Evolutionary conservation across 2,888 invertebrate species (phyloP).

Genomic region (Tenthredo mesomela): DNA sequence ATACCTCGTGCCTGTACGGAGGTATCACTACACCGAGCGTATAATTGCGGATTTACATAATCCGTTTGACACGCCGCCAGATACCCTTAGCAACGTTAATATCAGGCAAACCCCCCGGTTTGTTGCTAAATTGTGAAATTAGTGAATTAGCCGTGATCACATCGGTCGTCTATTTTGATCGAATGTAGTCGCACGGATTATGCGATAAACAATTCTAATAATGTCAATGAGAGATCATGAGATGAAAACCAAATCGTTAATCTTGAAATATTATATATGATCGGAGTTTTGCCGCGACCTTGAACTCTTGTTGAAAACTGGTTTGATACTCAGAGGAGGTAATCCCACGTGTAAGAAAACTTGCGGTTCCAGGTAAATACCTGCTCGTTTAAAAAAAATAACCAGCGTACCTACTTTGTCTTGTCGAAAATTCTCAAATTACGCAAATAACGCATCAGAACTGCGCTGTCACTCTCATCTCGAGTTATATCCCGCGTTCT

Average conservation of each 20-base stretch:
- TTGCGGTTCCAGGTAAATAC: conserved; percentile 11
- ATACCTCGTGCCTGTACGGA: not conserved
- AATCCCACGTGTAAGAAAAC: not conserved
- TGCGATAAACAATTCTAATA: not conserved
- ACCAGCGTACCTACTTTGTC: not conserved
- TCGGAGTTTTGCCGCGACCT: not conserved
- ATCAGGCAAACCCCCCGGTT: not conserved
- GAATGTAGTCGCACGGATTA: not conserved
- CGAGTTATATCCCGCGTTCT: not conserved
- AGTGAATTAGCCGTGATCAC: not conserved
- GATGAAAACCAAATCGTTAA: not conserved
- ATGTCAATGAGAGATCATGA: not conserved
- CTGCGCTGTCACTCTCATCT: not conserved
- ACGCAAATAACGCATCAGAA: conserved; percentile 11
- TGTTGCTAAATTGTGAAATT: conserved; percentile 32
- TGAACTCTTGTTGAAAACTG: conserved; percentile 9
- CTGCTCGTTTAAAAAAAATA: conserved; percentile 3
- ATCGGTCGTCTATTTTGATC: conserved; percentile 13
- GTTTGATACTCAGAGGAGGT: not conserved
- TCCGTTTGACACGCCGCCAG: conserved; percentile 31
- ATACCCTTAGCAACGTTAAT: conserved; percentile 9
- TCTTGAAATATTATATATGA: not conserved
- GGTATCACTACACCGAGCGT: conserved; percentile 13
- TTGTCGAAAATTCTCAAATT: conserved; percentile 7
- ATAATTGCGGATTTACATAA: conserved; percentile 34